These are phyloP conservation scores for Drepana falcataria DNA, from an alignment of 2,888 invertebrate genomes.

Conservation along the genomic window DNA sequence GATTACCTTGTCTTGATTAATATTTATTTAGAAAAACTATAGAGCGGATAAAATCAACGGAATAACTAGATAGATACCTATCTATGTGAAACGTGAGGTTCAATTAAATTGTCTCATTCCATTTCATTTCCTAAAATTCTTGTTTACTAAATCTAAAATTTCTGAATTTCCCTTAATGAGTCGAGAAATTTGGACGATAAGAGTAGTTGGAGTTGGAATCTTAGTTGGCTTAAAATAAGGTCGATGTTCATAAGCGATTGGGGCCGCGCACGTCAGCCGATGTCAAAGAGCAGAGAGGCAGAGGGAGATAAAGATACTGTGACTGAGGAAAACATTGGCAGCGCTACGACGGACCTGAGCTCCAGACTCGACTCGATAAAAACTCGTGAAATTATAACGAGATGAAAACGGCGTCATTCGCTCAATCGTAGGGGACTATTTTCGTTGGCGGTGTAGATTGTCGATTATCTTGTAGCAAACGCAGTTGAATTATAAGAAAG, in stretches of 20 bases:
- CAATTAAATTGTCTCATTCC: slow-evolving; percentile 36
- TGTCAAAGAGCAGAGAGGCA: slow-evolving; percentile 71
- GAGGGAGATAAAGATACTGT: slow-evolving; percentile 54
- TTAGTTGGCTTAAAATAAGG: slow-evolving; percentile 40
- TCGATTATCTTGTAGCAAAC: slow-evolving; percentile 26
- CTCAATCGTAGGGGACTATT: slow-evolving; percentile 32
- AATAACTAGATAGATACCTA: too few relatives aligned
- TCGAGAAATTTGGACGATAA: slow-evolving; percentile 48
- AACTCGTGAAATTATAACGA: slow-evolving; percentile 36
- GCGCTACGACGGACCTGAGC: slow-evolving; percentile 19
- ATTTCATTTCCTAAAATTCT: slow-evolving; percentile 41
- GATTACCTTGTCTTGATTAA: too few relatives aligned
- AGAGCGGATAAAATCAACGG: too few relatives aligned
- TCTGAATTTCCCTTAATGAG: slow-evolving; percentile 67
- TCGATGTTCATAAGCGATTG: slow-evolving; percentile 30
- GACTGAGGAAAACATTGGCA: slow-evolving; percentile 62
- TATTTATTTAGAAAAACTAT: too few relatives aligned
- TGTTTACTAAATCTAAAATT: slow-evolving; percentile 68
- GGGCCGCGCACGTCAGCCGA: slow-evolving; percentile 56
- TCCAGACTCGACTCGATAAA: slow-evolving; percentile 37
- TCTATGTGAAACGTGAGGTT: background rate
- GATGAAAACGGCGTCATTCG: slow-evolving; percentile 24
- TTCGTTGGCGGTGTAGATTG: slow-evolving; percentile 27
- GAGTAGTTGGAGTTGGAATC: slow-evolving; percentile 30
- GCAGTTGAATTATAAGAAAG: slow-evolving; percentile 15